Conservation (phyloP, 1,140 invertebrate genomes). For the Cephus cinctus region DNA sequence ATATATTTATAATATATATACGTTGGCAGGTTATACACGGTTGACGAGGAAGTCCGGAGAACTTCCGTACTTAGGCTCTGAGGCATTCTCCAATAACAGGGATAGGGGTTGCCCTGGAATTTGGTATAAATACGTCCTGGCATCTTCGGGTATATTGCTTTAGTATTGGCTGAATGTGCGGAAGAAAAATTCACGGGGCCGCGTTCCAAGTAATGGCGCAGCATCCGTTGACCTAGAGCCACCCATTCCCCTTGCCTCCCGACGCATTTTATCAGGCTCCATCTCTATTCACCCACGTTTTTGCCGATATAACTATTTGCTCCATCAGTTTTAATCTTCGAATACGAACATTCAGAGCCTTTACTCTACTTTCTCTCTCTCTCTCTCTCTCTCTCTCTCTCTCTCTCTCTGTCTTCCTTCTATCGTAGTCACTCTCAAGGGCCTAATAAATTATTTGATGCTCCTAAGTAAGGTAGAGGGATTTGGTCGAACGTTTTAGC, state of each 20-base stretch:
- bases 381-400: not conserved
- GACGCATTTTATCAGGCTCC: conserved; percentile 1
- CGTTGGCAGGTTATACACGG: too few relatives aligned
- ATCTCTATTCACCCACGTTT: not conserved
- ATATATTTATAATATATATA: too few relatives aligned
- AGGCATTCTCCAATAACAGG: conserved; percentile 46
- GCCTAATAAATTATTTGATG: not conserved
- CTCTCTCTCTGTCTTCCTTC: too few relatives aligned
- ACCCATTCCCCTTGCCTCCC: conserved; percentile 8
- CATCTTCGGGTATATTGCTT: conserved; percentile 44
- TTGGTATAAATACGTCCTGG: conserved; percentile 37
- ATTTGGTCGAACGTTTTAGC: not conserved
- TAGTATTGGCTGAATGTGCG: conserved; percentile 32
- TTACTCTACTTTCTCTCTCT: not conserved
- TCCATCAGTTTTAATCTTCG: conserved; percentile 25
- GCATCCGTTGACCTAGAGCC: not conserved
- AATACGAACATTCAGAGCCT: not conserved
- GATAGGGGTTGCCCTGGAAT: conserved; percentile 39
- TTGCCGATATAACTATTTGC: conserved; percentile 32
- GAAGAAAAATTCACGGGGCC: conserved; percentile 33
- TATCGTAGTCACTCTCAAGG: not conserved
- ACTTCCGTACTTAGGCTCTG: conserved; percentile 24
- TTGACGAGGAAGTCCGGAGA: too few relatives aligned
- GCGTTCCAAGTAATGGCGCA: not conserved
- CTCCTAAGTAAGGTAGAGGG: not conserved